Percentiles rank a stretch among this genome's conserved stretches.
Conservation (phyloP, 2,113 vertebrate genomes). For the Pygathrix nemaeus region DNA sequence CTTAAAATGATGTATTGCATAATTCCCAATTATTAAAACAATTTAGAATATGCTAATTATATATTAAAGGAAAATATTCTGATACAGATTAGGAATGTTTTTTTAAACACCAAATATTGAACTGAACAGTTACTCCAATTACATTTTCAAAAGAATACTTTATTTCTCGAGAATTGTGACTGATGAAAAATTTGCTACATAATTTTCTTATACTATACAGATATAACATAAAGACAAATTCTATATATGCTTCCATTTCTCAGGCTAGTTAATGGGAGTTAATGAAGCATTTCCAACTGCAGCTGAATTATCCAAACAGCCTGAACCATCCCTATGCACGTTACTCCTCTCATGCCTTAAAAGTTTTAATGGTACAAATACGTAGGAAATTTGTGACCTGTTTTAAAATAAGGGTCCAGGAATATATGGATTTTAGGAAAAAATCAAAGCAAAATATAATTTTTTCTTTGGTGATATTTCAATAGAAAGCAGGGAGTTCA, state of each 20-base stretch:
- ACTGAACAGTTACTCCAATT: not conserved
- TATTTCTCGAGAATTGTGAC: not conserved
- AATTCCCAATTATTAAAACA: not conserved
- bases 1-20: not conserved
- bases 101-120: slow-evolving; percentile 10
- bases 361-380: not conserved
- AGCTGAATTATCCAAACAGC: slow-evolving; percentile 52
- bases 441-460: not conserved
- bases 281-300: slow-evolving; percentile 59
- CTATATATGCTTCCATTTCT: not conserved
- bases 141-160: not conserved
- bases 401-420: not conserved
- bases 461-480: not conserved
- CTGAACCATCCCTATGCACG: not conserved
- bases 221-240: slow-evolving; percentile 48
- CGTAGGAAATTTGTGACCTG: not conserved
- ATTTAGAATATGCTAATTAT: not conserved
- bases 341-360: not conserved
- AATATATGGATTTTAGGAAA: not conserved
- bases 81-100: not conserved
- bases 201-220: slow-evolving; percentile 30
- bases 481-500: not conserved
- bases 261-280: slow-evolving; percentile 46
- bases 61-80: not conserved
- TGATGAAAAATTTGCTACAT: not conserved